Percentiles rank a stretch among this genome's conserved stretches.
These are phyloP conservation scores for Babyrousa celebensis DNA, from an alignment of 2,797 vertebrate genomes.

Conservation along the genomic window DNA sequence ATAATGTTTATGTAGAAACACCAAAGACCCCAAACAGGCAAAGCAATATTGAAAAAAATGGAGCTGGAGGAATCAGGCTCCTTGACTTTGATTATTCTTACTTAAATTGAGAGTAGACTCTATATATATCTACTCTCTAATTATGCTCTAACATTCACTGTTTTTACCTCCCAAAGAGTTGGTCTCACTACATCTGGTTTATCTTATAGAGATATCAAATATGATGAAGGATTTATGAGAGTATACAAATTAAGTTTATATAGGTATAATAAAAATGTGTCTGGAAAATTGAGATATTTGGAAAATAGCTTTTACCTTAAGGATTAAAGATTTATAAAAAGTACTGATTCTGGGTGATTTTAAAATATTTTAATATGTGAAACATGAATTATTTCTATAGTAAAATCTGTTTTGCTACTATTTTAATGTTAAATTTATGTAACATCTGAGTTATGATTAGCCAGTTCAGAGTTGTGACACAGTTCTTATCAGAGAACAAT, in stretches of 20 bases:
- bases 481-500: slow-evolving; percentile 16
- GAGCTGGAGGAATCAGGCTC: too few relatives aligned
- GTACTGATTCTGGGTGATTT: neutral
- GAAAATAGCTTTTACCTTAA: slow-evolving; percentile 52
- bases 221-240: neutral
- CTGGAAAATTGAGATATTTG: slow-evolving; percentile 42
- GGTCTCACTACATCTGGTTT: neutral
- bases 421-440: neutral
- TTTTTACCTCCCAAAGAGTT: neutral
- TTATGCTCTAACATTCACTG: neutral
- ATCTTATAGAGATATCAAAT: slow-evolving; percentile 16
- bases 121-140: neutral
- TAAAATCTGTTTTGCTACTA: neutral
- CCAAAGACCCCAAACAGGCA: too few relatives aligned
- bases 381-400: neutral
- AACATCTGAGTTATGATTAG: neutral
- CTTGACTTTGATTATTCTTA: neutral
- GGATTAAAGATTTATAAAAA: neutral
- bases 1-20: too few relatives aligned
- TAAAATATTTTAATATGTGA: neutral
- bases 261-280: neutral
- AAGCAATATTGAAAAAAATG: too few relatives aligned
- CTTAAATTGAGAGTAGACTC: neutral
- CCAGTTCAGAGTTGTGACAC: neutral
- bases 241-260: neutral